A percentile compares a stretch with the other conserved stretches of the same genome.
Evolutionary conservation across 1,140 invertebrate species (phyloP).

Genomic region (Apis laboriosa): DNA sequence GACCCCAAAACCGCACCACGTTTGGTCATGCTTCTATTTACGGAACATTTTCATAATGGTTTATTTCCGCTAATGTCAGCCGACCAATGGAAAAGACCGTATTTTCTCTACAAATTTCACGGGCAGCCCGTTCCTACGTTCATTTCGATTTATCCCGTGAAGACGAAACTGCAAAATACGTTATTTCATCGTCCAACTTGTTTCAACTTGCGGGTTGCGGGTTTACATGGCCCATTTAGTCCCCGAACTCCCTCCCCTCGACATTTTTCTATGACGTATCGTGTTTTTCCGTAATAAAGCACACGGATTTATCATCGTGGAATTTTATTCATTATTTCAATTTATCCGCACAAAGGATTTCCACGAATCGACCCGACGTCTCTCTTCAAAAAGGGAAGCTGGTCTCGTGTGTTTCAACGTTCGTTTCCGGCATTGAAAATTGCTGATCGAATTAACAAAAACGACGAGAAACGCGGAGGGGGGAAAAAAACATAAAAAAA

Average conservation of each 20-base stretch:
- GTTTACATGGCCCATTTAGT: constrained; percentile 11
- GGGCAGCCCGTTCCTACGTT: constrained; percentile 13
- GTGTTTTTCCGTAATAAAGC: neutral
- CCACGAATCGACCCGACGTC: neutral
- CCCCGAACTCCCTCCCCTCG: neutral
- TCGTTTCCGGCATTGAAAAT: neutral
- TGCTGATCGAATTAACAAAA: constrained; percentile 33
- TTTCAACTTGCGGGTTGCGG: constrained; percentile 1
- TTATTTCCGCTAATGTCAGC: constrained; percentile 63
- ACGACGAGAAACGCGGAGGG: neutral
- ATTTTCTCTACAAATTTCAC: constrained; percentile 50
- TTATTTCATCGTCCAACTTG: constrained; percentile 10
- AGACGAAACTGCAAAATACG: constrained; percentile 24
- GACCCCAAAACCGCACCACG: constrained; percentile 72
- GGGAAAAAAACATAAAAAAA: neutral
- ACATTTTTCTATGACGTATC: neutral
- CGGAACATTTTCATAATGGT: constrained; percentile 68
- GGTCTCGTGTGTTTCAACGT: constrained; percentile 18
- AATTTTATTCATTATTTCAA: constrained; percentile 19
- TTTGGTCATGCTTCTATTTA: constrained; percentile 69
- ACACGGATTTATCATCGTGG: neutral
- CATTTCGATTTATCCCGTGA: constrained; percentile 22
- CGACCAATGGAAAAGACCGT: constrained; percentile 43
- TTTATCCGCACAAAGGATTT: constrained; percentile 21
- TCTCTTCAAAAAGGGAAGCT: neutral